Base-by-base conservation (phyloP, 2,888 invertebrate species). In the Xylota sylvarum region DNA sequence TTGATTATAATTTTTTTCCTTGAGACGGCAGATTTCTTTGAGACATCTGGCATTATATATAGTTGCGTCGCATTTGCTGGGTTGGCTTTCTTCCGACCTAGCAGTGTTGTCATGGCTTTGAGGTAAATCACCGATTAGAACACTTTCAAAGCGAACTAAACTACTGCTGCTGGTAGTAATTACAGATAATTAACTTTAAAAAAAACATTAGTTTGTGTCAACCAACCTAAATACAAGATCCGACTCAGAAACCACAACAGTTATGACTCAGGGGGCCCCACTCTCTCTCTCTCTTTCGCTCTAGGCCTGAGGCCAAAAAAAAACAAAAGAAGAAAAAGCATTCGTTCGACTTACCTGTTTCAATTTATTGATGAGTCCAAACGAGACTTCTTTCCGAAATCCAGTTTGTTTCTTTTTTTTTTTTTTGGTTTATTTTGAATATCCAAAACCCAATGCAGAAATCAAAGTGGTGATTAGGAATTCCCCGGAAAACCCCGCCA, bases 261-360 rank as follows among this genome's bases (percentile, higher is more conserved):
- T 32, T 43, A 69, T 69, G 69, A 69, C 27, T 55, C 55, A 69
- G 40, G 50, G 10, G 1, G 3, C 23, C 23, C 3, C 23, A 2
- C 23, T 23, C 23, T 3, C 23, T 23, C 23, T 23, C 2, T 23
- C 23, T 6, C 17, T 10, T 35, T 32, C 65, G 2, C 17, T 50
- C 32, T 12, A 2, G 1, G 1, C 32, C 35, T 5, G 19, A 37
- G 12, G 37, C 23, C 5, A 27, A 12, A 14, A 32, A 17, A 30
- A 56, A n/a, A 4, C 6, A 14, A 55, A 7, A 55, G 14, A 55
- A 1, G 27, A 43, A 55, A 52, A 46, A 70, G 30, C 52, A 6
- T 43, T 32, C 5, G 35, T 23, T 52, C 23, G 27, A 58, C 77
- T 62, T 78, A 78, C 77, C 77, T 77, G 30, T 77, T 55, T 48